Conservation (phyloP, 2,113 vertebrate genomes). For the Paedocypris sp. region DNA sequence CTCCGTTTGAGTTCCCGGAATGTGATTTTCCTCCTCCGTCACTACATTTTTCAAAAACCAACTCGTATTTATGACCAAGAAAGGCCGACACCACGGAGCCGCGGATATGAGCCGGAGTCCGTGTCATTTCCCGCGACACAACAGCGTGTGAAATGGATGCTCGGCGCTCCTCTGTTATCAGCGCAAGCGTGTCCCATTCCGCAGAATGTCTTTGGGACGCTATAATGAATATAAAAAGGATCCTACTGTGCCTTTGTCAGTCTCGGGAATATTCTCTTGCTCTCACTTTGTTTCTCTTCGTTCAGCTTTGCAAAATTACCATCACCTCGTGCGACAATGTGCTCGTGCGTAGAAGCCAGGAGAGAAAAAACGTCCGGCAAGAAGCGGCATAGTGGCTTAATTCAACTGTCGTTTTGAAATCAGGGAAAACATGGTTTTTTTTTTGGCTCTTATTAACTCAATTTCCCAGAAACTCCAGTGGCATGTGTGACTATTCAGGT, state of each 20-base stretch:
- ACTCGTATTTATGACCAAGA: not conserved
- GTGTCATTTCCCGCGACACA: not conserved
- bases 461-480: too few relatives aligned
- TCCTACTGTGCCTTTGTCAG: slow-evolving; percentile 7
- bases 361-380: too few relatives aligned
- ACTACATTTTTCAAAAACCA: not conserved
- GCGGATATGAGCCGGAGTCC: not conserved
- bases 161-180: not conserved
- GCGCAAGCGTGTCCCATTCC: slow-evolving; percentile 18
- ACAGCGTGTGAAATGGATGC: not conserved
- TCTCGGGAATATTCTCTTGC: slow-evolving; percentile 16
- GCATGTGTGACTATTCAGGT: too few relatives aligned
- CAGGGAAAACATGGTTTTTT: too few relatives aligned
- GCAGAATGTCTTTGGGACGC: not conserved
- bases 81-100: not conserved
- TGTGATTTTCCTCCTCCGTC: not conserved
- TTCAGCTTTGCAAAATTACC: too few relatives aligned
- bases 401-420: too few relatives aligned
- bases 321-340: too few relatives aligned
- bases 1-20: too few relatives aligned
- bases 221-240: slow-evolving; percentile 31
- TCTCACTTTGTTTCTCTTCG: slow-evolving; percentile 14
- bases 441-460: too few relatives aligned
- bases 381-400: too few relatives aligned
- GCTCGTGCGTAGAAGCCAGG: too few relatives aligned